Conservation (phyloP, 2,113 vertebrate species). For the Nothocercus julius region DNA sequence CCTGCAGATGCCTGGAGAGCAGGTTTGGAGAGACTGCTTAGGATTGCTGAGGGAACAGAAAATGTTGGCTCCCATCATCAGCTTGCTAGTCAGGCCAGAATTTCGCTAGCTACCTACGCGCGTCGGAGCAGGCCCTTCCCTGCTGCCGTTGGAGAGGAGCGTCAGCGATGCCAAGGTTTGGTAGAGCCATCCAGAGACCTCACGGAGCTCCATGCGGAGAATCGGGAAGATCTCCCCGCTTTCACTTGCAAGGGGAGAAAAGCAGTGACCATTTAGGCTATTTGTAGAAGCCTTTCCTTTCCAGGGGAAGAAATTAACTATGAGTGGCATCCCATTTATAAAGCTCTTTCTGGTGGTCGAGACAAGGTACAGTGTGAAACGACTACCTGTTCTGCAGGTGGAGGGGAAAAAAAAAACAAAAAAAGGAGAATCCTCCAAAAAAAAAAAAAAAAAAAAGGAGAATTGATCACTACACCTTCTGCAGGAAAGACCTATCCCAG, state of each 20-base stretch:
- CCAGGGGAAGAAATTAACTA: not conserved
- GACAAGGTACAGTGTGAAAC: not conserved
- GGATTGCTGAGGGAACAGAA: not conserved
- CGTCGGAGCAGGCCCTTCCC: not conserved
- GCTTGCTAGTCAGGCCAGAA: not conserved
- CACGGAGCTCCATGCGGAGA: not conserved
- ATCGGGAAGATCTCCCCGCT: fast-evolving
- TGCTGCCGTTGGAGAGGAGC: not conserved
- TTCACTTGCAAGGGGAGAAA: not conserved
- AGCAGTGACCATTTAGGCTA: not conserved
- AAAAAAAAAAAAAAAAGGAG: not conserved
- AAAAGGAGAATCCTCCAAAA: no score
- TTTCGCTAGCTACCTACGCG: fast-evolving
- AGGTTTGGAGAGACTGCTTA: not conserved
- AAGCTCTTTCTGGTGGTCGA: slow-evolving; percentile 22
- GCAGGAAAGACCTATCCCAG: not conserved
- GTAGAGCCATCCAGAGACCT: not conserved
- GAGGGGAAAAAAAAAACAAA: not conserved
- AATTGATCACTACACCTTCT: not conserved
- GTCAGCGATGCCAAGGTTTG: not conserved
- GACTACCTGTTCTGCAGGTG: not conserved
- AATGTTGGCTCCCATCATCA: not conserved
- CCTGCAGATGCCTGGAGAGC: slow-evolving; percentile 21
- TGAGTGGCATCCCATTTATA: not conserved
- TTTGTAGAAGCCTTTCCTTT: not conserved